Evolutionary conservation across 2,113 vertebrate genomes (phyloP).

Genomic region (Sinocyclocheilus anshuiensis): DNA sequence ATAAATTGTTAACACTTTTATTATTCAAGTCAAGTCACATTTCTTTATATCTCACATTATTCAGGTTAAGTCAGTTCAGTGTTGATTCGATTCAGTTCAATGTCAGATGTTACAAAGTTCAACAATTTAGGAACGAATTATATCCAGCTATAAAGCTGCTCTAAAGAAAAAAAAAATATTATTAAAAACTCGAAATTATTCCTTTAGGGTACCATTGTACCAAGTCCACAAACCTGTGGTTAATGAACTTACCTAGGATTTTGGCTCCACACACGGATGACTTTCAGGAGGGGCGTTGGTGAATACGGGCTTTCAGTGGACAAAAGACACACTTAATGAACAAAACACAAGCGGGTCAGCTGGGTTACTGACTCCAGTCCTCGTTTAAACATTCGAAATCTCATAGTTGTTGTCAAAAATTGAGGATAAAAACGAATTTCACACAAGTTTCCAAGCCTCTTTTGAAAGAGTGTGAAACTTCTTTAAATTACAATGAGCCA

Average conservation of each 20-base stretch:
- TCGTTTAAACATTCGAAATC: not conserved
- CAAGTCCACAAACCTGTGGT: not conserved
- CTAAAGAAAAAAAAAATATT: too few relatives aligned
- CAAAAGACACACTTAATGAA: conserved; percentile 82
- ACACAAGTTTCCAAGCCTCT: not conserved
- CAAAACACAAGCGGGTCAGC: conserved; percentile 46
- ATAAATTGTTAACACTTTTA: not conserved
- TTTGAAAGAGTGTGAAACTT: not conserved
- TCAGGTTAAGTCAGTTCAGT: too few relatives aligned
- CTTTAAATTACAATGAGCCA: not conserved
- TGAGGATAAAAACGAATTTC: too few relatives aligned
- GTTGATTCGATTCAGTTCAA: too few relatives aligned
- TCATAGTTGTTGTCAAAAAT: not conserved
- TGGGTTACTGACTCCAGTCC: not conserved
- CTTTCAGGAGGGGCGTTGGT: conserved; percentile 89
- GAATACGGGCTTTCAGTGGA: conserved; percentile 89
- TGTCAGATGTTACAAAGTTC: too few relatives aligned
- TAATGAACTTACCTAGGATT: conserved; percentile 80
- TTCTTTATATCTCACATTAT: too few relatives aligned
- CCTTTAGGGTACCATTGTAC: too few relatives aligned
- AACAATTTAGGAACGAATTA: too few relatives aligned
- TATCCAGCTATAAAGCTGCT: too few relatives aligned
- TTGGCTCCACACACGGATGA: conserved; percentile 92
- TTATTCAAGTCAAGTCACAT: too few relatives aligned
- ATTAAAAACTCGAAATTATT: too few relatives aligned